Conservation (phyloP, 2,113 vertebrate species). For the Gadus chalcogrammus region DNA sequence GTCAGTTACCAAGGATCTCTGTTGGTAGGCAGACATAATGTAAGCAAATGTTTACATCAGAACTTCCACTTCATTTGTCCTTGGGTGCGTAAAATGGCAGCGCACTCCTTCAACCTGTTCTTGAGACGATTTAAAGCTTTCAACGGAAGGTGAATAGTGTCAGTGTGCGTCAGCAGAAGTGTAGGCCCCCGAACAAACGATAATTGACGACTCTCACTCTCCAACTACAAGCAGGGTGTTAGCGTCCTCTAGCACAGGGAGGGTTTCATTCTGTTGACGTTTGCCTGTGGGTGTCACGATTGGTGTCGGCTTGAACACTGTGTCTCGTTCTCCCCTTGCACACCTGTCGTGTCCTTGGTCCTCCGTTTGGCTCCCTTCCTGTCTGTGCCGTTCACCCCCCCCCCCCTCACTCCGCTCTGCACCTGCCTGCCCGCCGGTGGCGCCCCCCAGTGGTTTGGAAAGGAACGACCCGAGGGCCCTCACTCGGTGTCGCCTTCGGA, state of each 20-base stretch:
- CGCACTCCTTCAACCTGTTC: no score
- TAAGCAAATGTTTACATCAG: no score
- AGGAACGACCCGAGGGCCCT: slow-evolving; percentile 69
- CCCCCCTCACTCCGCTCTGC: slow-evolving; percentile 15
- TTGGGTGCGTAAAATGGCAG: no score
- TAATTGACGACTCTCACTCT: no score
- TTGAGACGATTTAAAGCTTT: no score
- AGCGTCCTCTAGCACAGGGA: slow-evolving; percentile 32
- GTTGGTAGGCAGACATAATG: no score
- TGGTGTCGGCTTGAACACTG: slow-evolving; percentile 36
- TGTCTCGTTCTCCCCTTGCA: slow-evolving; percentile 64
- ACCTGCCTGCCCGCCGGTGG: slow-evolving; percentile 37
- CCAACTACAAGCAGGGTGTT: no score
- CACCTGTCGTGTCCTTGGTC: slow-evolving; percentile 57
- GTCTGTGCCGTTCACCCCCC: slow-evolving; percentile 41
- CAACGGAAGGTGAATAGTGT: no score
- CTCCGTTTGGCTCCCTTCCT: slow-evolving; percentile 36
- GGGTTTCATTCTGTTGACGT: slow-evolving; percentile 63
- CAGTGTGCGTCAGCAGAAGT: no score
- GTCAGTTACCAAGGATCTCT: no score
- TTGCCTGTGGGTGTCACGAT: slow-evolving; percentile 66
- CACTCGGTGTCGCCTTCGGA: slow-evolving; percentile 72
- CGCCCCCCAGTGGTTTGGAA: slow-evolving; percentile 69
- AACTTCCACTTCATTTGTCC: no score
- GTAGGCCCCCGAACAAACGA: no score